Percentiles rank a stretch among this genome's conserved stretches.
Evolutionary conservation across 2,113 vertebrate species (phyloP).

Genomic region (Alligator sinensis): DNA sequence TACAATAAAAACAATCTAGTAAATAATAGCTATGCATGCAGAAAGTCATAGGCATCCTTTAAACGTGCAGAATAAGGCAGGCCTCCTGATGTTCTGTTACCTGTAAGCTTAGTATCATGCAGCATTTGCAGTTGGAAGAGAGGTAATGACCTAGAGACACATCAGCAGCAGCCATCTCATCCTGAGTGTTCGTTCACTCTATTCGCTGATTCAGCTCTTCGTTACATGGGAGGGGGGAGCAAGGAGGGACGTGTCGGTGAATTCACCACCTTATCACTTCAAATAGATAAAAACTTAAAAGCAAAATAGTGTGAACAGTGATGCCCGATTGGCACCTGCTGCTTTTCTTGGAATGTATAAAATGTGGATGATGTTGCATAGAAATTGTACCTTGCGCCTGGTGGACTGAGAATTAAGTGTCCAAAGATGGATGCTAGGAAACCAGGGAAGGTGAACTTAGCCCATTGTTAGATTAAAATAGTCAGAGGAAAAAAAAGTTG

Average conservation of each 20-base stretch:
- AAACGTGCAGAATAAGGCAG: conserved; percentile 78
- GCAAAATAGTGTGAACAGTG: neutral
- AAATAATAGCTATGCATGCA: conserved; percentile 76
- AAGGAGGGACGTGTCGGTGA: conserved; percentile 68
- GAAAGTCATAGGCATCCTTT: conserved; percentile 68
- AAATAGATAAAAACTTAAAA: conserved; percentile 70
- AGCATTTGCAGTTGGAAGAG: conserved; percentile 84
- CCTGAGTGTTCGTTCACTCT: conserved; percentile 83
- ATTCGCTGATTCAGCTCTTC: conserved; percentile 94
- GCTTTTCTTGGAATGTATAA: conserved; percentile 63
- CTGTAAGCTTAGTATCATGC: conserved; percentile 86
- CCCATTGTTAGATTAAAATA: conserved; percentile 70
- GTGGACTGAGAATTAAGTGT: conserved; percentile 74
- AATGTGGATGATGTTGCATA: conserved; percentile 59
- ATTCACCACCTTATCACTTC: conserved; percentile 86
- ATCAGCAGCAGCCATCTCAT: conserved; percentile 91
- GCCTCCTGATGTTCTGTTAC: conserved; percentile 85
- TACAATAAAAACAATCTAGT: conserved; percentile 63
- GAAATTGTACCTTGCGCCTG: conserved; percentile 73
- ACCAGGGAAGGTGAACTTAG: conserved; percentile 68
- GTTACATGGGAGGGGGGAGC: conserved; percentile 77
- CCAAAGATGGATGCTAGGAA: conserved; percentile 65
- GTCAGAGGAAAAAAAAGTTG: conserved; percentile 69
- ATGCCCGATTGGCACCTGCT: conserved; percentile 53
- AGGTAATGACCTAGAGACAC: conserved; percentile 91